Conservation (phyloP, 1,140 invertebrate genomes). For the Diorhabda carinulata region DNA sequence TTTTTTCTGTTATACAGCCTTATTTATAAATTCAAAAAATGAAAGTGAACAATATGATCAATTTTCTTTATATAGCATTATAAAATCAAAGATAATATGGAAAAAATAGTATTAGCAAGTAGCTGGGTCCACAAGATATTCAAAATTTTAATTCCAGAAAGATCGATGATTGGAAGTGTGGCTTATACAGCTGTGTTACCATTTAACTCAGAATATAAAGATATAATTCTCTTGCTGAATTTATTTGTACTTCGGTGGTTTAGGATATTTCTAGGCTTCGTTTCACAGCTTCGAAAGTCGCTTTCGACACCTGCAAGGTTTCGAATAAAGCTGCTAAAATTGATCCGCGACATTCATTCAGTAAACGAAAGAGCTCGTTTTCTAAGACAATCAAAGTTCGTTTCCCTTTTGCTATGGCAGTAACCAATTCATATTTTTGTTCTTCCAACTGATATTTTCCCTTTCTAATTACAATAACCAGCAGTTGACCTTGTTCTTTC, state of each 20-base stretch:
- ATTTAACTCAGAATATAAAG: too few species aligned
- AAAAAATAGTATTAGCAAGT: too few species aligned
- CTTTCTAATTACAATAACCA: slow-evolving; percentile 77
- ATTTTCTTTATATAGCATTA: too few species aligned
- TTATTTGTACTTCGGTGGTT: slow-evolving; percentile 80
- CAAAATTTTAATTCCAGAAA: too few species aligned
- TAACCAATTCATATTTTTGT: slow-evolving; percentile 72
- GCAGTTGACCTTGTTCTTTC: slow-evolving; percentile 82
- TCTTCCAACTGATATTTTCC: slow-evolving; percentile 78
- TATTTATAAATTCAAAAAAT: too few species aligned
- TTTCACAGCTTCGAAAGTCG: slow-evolving; percentile 78
- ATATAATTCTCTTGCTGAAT: slow-evolving; percentile 62
- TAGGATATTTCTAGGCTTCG: slow-evolving; percentile 71
- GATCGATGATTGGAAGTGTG: too few species aligned
- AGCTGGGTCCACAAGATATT: too few species aligned
- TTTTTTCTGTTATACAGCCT: too few species aligned
- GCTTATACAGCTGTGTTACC: too few species aligned
- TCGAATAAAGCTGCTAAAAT: slow-evolving; percentile 78
- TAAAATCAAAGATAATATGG: too few species aligned
- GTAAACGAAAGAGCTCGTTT: slow-evolving; percentile 71
- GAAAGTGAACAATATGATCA: too few species aligned
- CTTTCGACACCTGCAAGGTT: slow-evolving; percentile 80
- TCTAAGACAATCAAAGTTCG: slow-evolving; percentile 56
- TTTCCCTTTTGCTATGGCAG: slow-evolving; percentile 60
- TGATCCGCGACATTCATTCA: slow-evolving; percentile 79